Evolutionary conservation across 2,888 invertebrate genomes (phyloP).

Genomic region (Zeuzera pyrina): DNA sequence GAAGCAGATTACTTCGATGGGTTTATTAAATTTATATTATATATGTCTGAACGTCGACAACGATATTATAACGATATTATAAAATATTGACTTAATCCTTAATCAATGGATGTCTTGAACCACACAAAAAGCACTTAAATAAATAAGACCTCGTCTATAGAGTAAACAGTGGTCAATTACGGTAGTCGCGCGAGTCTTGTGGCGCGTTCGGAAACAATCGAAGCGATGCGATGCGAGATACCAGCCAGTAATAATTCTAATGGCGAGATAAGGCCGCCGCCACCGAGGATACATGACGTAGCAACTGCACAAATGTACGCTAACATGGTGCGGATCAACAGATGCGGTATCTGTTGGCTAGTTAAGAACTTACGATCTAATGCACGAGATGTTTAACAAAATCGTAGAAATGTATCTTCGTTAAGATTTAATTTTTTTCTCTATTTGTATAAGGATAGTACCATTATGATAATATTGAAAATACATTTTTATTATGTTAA

Average conservation of each 20-base stretch:
- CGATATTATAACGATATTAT: no score
- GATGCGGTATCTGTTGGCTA: slow-evolving; percentile 43
- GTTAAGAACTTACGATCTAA: no score
- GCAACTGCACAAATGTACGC: slow-evolving; percentile 23
- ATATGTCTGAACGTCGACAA: no score
- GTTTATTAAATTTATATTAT: no score
- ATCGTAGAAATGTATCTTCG: no score
- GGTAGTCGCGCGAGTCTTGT: slow-evolving; percentile 55
- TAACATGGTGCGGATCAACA: slow-evolving; percentile 41
- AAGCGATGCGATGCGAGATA: slow-evolving; percentile 71
- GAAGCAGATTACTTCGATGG: no score
- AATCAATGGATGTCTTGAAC: slow-evolving; percentile 28
- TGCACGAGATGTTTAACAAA: no score
- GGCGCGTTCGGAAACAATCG: slow-evolving; percentile 68
- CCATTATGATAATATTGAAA: no score
- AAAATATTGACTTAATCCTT: no score
- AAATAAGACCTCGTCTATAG: slow-evolving; percentile 58
- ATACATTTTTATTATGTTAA: no score
- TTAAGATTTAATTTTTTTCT: no score
- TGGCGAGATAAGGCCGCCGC: slow-evolving; percentile 67
- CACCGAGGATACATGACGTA: slow-evolving; percentile 44
- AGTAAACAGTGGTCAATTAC: slow-evolving; percentile 72
- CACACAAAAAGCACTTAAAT: slow-evolving; percentile 23
- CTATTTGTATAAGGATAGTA: no score
- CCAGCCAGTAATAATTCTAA: slow-evolving; percentile 68